A percentile compares a stretch with the other conserved stretches of the same genome.
These are phyloP conservation scores for Anguilla japonica DNA, from an alignment of 2,113 vertebrate species.

Conservation along the genomic window DNA sequence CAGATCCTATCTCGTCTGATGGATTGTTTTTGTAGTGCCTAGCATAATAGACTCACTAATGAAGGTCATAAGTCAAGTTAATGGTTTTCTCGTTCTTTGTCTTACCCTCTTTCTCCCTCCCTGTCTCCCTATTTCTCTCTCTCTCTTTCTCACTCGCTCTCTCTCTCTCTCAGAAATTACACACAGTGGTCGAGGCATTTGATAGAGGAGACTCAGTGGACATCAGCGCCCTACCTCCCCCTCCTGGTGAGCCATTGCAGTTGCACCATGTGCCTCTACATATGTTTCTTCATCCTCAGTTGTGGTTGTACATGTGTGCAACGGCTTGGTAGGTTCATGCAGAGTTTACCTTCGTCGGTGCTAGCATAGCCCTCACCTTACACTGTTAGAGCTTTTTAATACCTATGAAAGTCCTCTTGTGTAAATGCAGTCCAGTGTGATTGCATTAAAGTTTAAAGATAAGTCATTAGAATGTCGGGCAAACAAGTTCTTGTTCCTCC, in stretches of 20 bases:
- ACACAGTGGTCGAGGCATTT: constrained; percentile 22
- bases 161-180: constrained; percentile 30
- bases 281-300: neutral
- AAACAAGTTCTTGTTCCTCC: neutral
- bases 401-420: neutral
- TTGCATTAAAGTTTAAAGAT: too few relatives aligned
- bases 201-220: constrained; percentile 7
- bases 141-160: neutral
- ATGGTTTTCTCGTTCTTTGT: constrained; percentile 22
- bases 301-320: neutral
- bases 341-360: too few relatives aligned
- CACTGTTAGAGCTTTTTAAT: neutral
- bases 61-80: constrained; percentile 49
- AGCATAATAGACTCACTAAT: constrained; percentile 47
- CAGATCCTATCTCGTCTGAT: constrained; percentile 27
- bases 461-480: neutral
- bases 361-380: neutral
- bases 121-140: constrained; percentile 6
- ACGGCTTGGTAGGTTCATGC: neutral
- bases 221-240: constrained; percentile 32
- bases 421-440: too few relatives aligned
- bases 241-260: constrained; percentile 36
- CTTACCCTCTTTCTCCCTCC: constrained; percentile 5
- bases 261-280: neutral
- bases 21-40: constrained; percentile 30